Conservation (phyloP, 2,113 vertebrate species). For the Empidonax traillii region DNA sequence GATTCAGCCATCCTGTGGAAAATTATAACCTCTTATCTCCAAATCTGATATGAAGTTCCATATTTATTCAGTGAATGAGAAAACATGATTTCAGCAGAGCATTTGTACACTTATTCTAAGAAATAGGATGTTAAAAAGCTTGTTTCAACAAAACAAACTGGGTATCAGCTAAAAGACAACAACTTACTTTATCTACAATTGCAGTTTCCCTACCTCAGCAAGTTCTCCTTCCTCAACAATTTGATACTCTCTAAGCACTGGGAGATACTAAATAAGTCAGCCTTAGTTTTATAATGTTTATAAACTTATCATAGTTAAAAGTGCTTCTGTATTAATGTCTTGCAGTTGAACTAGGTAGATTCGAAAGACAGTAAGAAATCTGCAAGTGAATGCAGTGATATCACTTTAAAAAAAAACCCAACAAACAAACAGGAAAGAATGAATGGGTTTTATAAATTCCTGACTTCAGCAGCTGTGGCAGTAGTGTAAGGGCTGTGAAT, state of each 20-base stretch:
- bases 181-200: not conserved
- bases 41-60: not conserved
- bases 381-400: not conserved
- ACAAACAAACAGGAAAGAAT: not conserved
- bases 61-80: not conserved
- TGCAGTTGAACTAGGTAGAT: not conserved
- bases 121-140: not conserved
- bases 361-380: not conserved
- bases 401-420: too few relatives aligned
- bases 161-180: not conserved
- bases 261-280: not conserved
- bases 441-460: not conserved
- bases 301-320: not conserved
- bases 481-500: not conserved
- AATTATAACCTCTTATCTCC: not conserved
- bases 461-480: conserved; percentile 1
- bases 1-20: not conserved
- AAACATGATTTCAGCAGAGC: not conserved
- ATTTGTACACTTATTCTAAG: not conserved
- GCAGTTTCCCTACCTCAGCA: not conserved
- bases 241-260: not conserved
- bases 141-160: not conserved
- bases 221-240: not conserved
- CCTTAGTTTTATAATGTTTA: not conserved
- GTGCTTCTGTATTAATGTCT: not conserved